Percentiles rank a stretch among this genome's conserved stretches.
Evolutionary conservation across 2,888 invertebrate genomes (phyloP).

Genomic region (Antheraea assamensis): DNA sequence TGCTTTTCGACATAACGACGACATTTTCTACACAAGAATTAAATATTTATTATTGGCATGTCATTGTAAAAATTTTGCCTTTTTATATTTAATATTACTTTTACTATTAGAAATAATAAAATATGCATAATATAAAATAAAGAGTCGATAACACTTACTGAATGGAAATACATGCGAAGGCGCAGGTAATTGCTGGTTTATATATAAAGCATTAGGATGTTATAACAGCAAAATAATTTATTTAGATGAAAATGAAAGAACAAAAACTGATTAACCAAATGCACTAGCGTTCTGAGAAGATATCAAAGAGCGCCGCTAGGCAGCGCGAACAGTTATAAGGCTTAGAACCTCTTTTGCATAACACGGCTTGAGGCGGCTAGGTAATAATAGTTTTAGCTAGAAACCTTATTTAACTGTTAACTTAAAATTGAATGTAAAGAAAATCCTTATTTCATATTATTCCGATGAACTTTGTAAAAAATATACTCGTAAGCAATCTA

Average conservation of each 20-base stretch:
- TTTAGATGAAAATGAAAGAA: slow-evolving; percentile 27
- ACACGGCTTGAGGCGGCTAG: slow-evolving; percentile 52
- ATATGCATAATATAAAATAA: no score
- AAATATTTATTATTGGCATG: no score
- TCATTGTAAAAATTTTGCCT: no score
- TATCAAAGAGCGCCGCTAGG: slow-evolving; percentile 61
- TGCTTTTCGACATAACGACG: no score
- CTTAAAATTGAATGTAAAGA: neutral
- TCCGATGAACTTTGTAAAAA: no score
- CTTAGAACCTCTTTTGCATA: slow-evolving; percentile 48
- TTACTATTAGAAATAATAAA: no score
- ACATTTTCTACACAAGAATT: no score
- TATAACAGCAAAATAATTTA: neutral
- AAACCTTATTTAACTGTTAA: slow-evolving; percentile 20
- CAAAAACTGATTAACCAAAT: slow-evolving; percentile 55
- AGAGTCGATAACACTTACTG: no score
- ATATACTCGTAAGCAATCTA: no score
- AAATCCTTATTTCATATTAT: no score
- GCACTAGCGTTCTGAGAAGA: slow-evolving; percentile 41
- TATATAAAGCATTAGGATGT: neutral
- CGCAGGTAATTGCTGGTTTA: neutral
- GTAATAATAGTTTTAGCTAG: slow-evolving; percentile 36
- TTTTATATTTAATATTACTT: no score
- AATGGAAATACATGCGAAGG: no score
- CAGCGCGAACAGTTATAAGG: slow-evolving; percentile 58